A percentile compares a stretch with the other conserved stretches of the same genome.
These are phyloP conservation scores for Oryzias melastigma DNA, from an alignment of 2,113 vertebrate genomes.

Conservation along the genomic window DNA sequence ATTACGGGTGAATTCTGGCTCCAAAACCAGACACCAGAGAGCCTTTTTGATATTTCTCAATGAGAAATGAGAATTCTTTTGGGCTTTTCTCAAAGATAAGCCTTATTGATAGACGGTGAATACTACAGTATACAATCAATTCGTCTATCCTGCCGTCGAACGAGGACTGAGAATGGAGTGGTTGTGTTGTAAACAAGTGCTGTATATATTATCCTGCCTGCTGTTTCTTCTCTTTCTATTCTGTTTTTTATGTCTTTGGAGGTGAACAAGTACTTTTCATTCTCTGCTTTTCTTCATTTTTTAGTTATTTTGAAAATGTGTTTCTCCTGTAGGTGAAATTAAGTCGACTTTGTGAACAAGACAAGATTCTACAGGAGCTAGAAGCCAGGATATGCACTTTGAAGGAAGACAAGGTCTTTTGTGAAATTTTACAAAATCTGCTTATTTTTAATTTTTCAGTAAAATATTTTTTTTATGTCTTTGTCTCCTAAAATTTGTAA, in stretches of 20 bases:
- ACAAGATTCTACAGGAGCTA: constrained; percentile 93
- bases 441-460: too few species aligned
- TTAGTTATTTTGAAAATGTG: constrained; percentile 5
- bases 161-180: constrained; percentile 31
- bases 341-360: constrained; percentile 94
- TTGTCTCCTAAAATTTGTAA: neutral
- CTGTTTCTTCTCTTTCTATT: constrained; percentile 16
- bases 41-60: constrained; percentile 62
- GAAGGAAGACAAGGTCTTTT: constrained; percentile 93
- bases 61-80: constrained; percentile 51
- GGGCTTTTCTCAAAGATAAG: constrained; percentile 56
- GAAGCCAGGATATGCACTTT: constrained; percentile 90
- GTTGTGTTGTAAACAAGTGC: constrained; percentile 22
- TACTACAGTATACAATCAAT: constrained; percentile 59
- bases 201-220: constrained; percentile 8
- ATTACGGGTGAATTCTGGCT: constrained; percentile 40
- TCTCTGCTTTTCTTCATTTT: constrained; percentile 1
- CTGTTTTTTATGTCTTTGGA: constrained; percentile 1
- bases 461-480: neutral
- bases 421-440: too few species aligned
- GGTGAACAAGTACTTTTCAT: neutral
- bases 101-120: constrained; percentile 60
- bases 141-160: constrained; percentile 39
- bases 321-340: constrained; percentile 85
- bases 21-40: constrained; percentile 47